Evolutionary conservation across 2,113 vertebrate species (phyloP).

Genomic region (Mionectes macconnelli): DNA sequence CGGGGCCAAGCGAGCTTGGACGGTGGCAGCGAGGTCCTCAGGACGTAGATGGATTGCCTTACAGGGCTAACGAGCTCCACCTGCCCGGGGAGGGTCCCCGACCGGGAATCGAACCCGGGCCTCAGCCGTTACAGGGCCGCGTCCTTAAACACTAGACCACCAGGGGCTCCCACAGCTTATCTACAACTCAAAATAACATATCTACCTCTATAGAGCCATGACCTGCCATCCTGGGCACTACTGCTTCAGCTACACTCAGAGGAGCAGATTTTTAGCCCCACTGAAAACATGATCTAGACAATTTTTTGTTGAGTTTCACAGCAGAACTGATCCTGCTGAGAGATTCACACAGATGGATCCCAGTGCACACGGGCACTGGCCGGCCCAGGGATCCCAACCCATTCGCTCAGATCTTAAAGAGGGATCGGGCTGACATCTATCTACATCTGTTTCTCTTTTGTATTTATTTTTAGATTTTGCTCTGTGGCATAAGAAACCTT

Average conservation of each 20-base stretch:
- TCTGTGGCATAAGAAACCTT: background rate
- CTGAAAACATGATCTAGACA: background rate
- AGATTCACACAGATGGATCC: background rate
- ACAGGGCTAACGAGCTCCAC: too few species aligned
- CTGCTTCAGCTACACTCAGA: background rate
- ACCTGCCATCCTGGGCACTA: background rate
- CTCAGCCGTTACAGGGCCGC: too few species aligned
- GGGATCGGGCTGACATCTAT: background rate
- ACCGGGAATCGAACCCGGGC: too few species aligned
- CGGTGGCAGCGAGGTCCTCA: too few species aligned
- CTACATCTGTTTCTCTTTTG: background rate
- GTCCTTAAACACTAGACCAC: too few species aligned
- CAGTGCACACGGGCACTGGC: background rate
- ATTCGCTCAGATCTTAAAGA: background rate
- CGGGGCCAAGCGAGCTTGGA: too few species aligned
- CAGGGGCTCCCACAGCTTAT: too few species aligned
- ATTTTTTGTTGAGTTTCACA: background rate
- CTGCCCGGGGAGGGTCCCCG: too few species aligned
- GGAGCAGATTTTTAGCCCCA: background rate
- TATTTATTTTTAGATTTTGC: background rate
- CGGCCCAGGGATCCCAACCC: background rate
- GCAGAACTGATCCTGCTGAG: background rate
- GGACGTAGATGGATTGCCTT: too few species aligned
- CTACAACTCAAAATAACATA: background rate
- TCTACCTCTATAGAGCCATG: accelerated